Base-by-base conservation (phyloP, 2,888 invertebrate species). In the Lacanobia wlatinum region DNA sequence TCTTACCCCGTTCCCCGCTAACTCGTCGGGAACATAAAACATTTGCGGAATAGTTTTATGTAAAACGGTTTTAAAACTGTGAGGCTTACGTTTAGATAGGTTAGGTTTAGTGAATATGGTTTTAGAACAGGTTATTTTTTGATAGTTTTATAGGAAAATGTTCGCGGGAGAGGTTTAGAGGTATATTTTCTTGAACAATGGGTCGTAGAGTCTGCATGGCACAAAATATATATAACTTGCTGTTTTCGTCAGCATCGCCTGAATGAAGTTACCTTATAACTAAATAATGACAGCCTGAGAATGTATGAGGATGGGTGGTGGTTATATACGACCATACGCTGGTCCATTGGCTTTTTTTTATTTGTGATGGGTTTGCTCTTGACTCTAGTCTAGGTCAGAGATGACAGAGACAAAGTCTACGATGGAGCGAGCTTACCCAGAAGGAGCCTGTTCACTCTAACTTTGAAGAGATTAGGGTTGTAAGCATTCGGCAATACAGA, bases 1-100 rank as follows among this genome's bases (percentile, higher is more conserved):
- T 94, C 91, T 94, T 90, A 34, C 34, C 2, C 28, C 28, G 28
- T 4, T 28, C 92, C 85, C 78, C 74, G 87, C 84, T 87, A 86
- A 90, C 91, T 87, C 87, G 90, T 78, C 68, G 82, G n/a, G 84
- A 18, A 86, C 87, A 88, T 92, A 91, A 91, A 91, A 86, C 88
- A 90, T 87, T 88, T 87, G 82, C 78, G 81, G 88, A 91, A 89
- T 84, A 84, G 83, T 88, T 88, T 88, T 87, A 88, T 83, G 83
- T 82, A 78, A 84, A 78, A 72, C 70, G 72, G 52, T 80, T 78
- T 78, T 80, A 70, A 66, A 79, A 78, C 67, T 63, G 59, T 75
- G 63, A 66, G 59, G 28, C 63, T 66, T 62, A 63, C 40, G 55
- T 56, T 67, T 74, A 53, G 46, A 14, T 48, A 43, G n/a, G 16